phyloP scores from a whole-genome alignment of 2,797 vertebrate genomes.

The Catostomus latipinnis region DNA sequence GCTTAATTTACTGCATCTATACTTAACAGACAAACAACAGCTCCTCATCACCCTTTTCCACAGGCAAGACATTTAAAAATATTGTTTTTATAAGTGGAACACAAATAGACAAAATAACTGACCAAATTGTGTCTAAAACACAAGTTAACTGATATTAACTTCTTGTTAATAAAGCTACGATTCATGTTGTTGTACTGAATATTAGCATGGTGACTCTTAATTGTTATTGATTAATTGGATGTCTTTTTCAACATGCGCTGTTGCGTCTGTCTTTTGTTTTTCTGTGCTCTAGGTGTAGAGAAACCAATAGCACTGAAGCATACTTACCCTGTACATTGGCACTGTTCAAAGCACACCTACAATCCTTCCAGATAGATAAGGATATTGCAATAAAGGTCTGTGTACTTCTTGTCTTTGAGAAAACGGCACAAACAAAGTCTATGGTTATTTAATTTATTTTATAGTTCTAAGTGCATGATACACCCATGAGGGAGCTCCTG shows the following conservation, averaged over 20 bases:
- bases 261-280: background rate
- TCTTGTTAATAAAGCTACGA: too few species aligned
- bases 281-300: conserved; percentile 75
- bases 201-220: too few species aligned
- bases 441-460: conserved; percentile 3
- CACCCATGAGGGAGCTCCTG: background rate
- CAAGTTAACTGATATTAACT: too few species aligned
- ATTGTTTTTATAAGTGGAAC: background rate
- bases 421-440: background rate
- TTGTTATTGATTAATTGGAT: too few species aligned
- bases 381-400: conserved; percentile 71
- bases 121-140: too few species aligned
- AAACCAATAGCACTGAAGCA: conserved; percentile 75
- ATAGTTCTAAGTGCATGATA: background rate
- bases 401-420: background rate
- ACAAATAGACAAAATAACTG: too few species aligned
- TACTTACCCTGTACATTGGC: conserved; percentile 83
- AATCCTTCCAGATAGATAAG: conserved; percentile 70
- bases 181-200: too few species aligned
- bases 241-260: too few species aligned
- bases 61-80: conserved; percentile 64
- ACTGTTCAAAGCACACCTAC: conserved; percentile 72
- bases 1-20: conserved; percentile 74
- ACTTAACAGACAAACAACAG: conserved; percentile 65
- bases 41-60: conserved; percentile 74